Evolutionary conservation across 1,140 invertebrate genomes (phyloP), one percentile per base, ranked within the genome.

Genomic region (Aricia agestis): DNA sequence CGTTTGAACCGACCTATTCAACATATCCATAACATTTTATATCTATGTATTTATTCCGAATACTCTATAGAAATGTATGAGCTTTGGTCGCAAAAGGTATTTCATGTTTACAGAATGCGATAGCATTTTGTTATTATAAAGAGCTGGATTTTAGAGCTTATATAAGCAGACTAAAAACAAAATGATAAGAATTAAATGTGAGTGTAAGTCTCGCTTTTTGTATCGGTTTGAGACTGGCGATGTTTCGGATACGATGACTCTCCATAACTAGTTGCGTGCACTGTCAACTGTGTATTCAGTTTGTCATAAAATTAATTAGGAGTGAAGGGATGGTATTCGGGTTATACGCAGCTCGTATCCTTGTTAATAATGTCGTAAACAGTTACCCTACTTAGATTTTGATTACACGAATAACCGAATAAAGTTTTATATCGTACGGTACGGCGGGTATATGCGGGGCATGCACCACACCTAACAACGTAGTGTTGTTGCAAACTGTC

Each of bases 1-100:
- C 75, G 72, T 75, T 81, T 74, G 73, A 73, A 72, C 66, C 52
- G 70, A 67, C 52, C 68, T 61, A 63, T 69, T 41, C 57, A 61
- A 61, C 58, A 36, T 63, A 69, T 69, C 41, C 31, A 69, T 69
- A 61, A 69, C 45, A 45, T 69, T 76, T 67, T 71, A 65, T 72
- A 66, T 72, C 68, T 58, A 63, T 63, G 59, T 63, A 63, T 19
- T 19, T 63, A 63, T 63, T 63, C 59, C 18, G 59, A 63, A 63
- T 63, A 63, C 59, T 19, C 59, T 63, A 63, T 63, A 63, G 59
- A 63, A 63, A 63, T 63, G 59, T 63, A 63, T 63, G 59, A 63
- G 59, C 19, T 63, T 63, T 63, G 59, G 17, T 63, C 59, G 18
- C 59, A 17, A 63, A 63, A 63, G 19, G 17, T 63, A 63, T 63